Percentiles rank a stretch among this genome's conserved stretches.
Conservation (phyloP, 2,888 invertebrate genomes). For the Camptogramma bilineatum region DNA sequence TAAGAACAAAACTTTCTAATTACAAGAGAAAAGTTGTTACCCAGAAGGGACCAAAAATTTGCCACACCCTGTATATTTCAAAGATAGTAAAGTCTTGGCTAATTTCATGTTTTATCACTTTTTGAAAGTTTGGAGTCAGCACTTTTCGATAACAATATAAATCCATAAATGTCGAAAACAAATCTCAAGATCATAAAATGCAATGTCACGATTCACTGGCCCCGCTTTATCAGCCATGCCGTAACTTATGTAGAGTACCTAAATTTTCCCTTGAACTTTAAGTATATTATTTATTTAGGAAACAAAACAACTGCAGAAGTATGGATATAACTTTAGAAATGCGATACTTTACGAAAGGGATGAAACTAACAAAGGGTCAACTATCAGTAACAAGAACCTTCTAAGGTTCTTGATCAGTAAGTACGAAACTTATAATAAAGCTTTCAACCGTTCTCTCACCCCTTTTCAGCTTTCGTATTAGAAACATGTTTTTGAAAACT, state of each 20-base stretch:
- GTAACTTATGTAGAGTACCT: neutral
- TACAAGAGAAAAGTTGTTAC: no score
- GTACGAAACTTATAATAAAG: constrained; percentile 14
- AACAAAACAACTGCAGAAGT: neutral
- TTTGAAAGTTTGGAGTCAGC: neutral
- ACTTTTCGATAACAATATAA: constrained; percentile 1
- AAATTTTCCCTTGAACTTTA: neutral
- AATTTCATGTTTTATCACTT: neutral
- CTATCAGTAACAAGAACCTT: no score
- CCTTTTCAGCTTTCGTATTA: constrained; percentile 13
- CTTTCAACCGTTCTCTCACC: constrained; percentile 14
- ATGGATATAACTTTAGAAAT: constrained; percentile 2
- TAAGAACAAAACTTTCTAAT: no score
- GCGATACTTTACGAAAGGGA: constrained; percentile 6
- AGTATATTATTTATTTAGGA: neutral
- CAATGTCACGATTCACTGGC: constrained; percentile 22
- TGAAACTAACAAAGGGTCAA: constrained; percentile 18
- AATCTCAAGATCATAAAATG: constrained; percentile 24
- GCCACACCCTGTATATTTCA: no score
- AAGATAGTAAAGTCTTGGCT: no score
- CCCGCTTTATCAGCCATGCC: constrained; percentile 11
- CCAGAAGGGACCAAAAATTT: no score
- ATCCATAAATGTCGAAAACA: constrained; percentile 4
- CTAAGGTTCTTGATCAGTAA: no score
- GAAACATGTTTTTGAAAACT: constrained; percentile 6